Evolutionary conservation across 2,888 invertebrate species (phyloP).

Genomic region (Helleia helle): DNA sequence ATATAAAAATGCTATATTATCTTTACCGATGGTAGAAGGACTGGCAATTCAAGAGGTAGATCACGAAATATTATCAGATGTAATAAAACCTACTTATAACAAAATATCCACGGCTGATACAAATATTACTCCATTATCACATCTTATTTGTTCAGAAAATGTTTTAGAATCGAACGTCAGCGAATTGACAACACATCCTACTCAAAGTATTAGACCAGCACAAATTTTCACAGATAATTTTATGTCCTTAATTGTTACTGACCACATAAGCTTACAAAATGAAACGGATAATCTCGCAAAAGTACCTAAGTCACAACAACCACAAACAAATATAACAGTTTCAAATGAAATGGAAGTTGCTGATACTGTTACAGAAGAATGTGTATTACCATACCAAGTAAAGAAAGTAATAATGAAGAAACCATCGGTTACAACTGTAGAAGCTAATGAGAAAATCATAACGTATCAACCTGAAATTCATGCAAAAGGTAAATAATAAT

Average conservation of each 20-base stretch:
- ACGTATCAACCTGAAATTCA: conserved; percentile 35
- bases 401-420: conserved; percentile 28
- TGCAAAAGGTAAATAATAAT: conserved; percentile 42
- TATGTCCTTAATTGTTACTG: conserved; percentile 47
- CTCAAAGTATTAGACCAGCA: conserved; percentile 33
- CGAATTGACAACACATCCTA: conserved; percentile 34
- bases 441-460: conserved; percentile 23
- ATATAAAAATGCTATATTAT: conserved; percentile 34
- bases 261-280: conserved; percentile 46
- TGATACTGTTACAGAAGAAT: conserved; percentile 47
- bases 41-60: conserved; percentile 47
- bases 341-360: conserved; percentile 44
- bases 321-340: conserved; percentile 37
- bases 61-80: conserved; percentile 39
- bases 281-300: conserved; percentile 45
- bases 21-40: conserved; percentile 38
- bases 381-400: conserved; percentile 33
- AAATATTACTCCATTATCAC: conserved; percentile 41
- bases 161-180: conserved; percentile 36
- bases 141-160: conserved; percentile 53
- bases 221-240: conserved; percentile 37
- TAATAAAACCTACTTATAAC: conserved; percentile 28
- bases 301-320: conserved; percentile 37
- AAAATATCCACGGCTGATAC: conserved; percentile 40
- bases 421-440: conserved; percentile 36